Conservation (phyloP, 2,113 vertebrate species). For the Cyanoderma ruficeps region DNA sequence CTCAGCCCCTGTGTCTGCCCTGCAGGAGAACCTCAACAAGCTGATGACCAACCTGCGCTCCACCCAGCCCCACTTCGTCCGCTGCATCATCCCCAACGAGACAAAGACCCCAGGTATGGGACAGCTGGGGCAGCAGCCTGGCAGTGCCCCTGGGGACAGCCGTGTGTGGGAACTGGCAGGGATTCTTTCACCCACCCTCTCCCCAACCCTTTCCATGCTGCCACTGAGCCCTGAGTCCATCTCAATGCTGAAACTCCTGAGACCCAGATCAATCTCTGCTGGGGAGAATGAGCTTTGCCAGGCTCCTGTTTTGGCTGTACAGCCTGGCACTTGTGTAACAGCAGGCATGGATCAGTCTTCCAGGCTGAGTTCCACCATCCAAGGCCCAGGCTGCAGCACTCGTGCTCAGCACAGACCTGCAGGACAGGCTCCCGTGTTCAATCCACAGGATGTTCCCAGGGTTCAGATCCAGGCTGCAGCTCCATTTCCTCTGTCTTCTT, state of each 20-base stretch:
- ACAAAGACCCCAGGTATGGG: slow-evolving; percentile 89
- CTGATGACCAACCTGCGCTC: slow-evolving; percentile 93
- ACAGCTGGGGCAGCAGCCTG: background rate
- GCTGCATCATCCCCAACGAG: slow-evolving; percentile 94
- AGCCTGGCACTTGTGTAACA: background rate
- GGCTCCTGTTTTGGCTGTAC: background rate
- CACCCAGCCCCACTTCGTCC: slow-evolving; percentile 94
- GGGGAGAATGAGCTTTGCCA: background rate
- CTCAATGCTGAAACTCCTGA: background rate
- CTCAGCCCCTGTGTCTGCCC: background rate
- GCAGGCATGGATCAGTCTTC: background rate
- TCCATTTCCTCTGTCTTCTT: background rate
- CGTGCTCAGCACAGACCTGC: background rate
- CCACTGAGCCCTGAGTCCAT: background rate
- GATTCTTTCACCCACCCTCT: background rate
- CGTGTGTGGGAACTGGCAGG: background rate
- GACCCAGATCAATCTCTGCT: background rate
- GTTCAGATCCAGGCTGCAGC: background rate
- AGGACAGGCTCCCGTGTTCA: background rate
- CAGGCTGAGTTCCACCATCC: background rate
- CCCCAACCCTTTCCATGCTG: background rate
- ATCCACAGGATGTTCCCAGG: fast-evolving
- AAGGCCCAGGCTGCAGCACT: background rate
- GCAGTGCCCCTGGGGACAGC: background rate
- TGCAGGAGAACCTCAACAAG: slow-evolving; percentile 94